Evolutionary conservation across 1,140 invertebrate species (phyloP).

Genomic region (Nilaparvata lugens): DNA sequence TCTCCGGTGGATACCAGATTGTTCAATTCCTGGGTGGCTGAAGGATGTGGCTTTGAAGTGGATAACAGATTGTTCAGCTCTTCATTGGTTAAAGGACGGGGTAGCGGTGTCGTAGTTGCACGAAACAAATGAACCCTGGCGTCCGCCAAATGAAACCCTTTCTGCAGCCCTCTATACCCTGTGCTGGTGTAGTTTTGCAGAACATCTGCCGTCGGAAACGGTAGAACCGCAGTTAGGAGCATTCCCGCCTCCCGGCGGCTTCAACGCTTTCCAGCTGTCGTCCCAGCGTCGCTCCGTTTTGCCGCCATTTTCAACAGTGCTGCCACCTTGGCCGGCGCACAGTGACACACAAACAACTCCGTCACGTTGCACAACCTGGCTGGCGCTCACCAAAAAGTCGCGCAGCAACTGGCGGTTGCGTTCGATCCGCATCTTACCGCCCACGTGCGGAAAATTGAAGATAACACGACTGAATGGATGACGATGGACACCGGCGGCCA

Average conservation of each 20-base stretch:
- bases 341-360: slow-evolving; percentile 44
- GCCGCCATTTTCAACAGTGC: slow-evolving; percentile 34
- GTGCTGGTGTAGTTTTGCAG: slow-evolving; percentile 33
- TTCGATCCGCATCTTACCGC: slow-evolving; percentile 54
- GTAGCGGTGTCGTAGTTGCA: too few relatives aligned
- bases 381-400: slow-evolving; percentile 43
- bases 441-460: slow-evolving; percentile 55
- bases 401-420: slow-evolving; percentile 45
- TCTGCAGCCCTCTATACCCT: slow-evolving; percentile 45
- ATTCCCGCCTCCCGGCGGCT: slow-evolving; percentile 46
- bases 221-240: slow-evolving; percentile 36
- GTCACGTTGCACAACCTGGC: slow-evolving; percentile 31
- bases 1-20: too few relatives aligned
- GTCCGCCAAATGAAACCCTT: slow-evolving; percentile 41
- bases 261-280: slow-evolving; percentile 53
- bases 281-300: slow-evolving; percentile 41
- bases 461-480: slow-evolving; percentile 42
- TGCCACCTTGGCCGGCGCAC: slow-evolving; percentile 54
- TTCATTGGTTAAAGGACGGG: too few relatives aligned
- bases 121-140: slow-evolving; percentile 42
- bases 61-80: too few relatives aligned
- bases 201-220: slow-evolving; percentile 29
- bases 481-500: slow-evolving; percentile 18
- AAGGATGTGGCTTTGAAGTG: too few relatives aligned
- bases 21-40: too few relatives aligned